Base-by-base conservation (phyloP, 2,113 vertebrate species). In the Microcebus ravelobensis region DNA sequence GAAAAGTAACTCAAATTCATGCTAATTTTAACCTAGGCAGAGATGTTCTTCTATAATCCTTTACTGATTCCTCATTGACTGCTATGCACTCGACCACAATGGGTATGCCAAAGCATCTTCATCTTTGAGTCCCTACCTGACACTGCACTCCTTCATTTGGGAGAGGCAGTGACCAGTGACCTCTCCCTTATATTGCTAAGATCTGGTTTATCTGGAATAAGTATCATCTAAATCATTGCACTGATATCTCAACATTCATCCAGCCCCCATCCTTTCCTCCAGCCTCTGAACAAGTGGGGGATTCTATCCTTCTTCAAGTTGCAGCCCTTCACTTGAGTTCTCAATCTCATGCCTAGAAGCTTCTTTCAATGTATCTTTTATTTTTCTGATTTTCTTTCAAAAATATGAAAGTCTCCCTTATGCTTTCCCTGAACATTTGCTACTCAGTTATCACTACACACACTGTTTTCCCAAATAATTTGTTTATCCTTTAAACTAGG, bases 381-480 rank as follows among this genome's bases (percentile, higher is more conserved):
- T n/a, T 92, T 89, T 90, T 90, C 45, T 95, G 18, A 84, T 67
- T 91, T 76, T 88, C 45, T 9, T 20, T 84, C 21, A 96, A 83
- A 95, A 92, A n/a, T 42, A 27, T 2, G 11, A 42, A 83, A 52
- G 25, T 31, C n/a, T 81, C 31, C 45, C 45, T 73, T 50, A 63
- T 50, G 77, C 50, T 63, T 85, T 63, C 52, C 18, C 59, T 39
- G 23, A 63, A 65, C 70, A 12, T 42, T 59, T 86, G 67, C 68
- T 81, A 21, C 76, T 65, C 14, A 48, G 9, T 65, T 77, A 83
- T 9, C 8, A 67, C n/a, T 13, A 36, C 2, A 71, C 23, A 71
- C 52, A 15, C 1, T 31, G 34, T 84, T 74, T 84, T 57, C 23
- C 45, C 7, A 2, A 73, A 42, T 42, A 14, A 39, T 55, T 48